Evolutionary conservation across 1,140 invertebrate genomes (phyloP).

Genomic region (Chironomus striatipennis): DNA sequence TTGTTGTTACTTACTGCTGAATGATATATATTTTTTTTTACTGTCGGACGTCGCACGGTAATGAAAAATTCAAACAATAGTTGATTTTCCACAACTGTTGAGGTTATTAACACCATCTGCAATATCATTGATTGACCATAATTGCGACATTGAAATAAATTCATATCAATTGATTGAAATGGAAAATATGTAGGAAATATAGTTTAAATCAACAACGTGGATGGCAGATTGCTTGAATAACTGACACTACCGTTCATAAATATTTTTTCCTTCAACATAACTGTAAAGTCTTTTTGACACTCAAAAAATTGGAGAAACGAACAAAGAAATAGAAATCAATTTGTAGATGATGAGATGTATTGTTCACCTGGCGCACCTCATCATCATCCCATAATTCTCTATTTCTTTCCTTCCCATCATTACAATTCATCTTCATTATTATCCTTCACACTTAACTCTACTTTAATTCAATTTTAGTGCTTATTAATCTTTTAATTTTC

Average conservation of each 20-base stretch:
- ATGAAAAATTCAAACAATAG: not conserved
- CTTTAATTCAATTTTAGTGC: no score
- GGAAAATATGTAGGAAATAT: not conserved
- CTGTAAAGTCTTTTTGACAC: not conserved
- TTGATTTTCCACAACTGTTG: not conserved
- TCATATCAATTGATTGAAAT: not conserved
- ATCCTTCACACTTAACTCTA: no score
- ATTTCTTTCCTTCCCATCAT: no score
- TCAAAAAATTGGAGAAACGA: not conserved
- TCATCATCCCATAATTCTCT: no score
- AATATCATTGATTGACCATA: not conserved
- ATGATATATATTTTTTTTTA: not conserved
- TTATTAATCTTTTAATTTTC: no score
- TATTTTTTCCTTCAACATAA: not conserved
- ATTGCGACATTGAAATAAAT: not conserved
- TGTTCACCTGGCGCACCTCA: not conserved
- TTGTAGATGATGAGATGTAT: conserved; percentile 12
- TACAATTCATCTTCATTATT: no score
- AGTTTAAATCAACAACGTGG: not conserved
- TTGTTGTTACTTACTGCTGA: not conserved
- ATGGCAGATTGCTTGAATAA: not conserved
- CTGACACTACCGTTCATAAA: not conserved
- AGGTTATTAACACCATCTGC: conserved; percentile 1
- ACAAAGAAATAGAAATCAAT: not conserved
- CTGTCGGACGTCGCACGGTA: not conserved